Evolutionary conservation across 2,113 vertebrate species (phyloP).

Genomic region (Labeo rohita): DNA sequence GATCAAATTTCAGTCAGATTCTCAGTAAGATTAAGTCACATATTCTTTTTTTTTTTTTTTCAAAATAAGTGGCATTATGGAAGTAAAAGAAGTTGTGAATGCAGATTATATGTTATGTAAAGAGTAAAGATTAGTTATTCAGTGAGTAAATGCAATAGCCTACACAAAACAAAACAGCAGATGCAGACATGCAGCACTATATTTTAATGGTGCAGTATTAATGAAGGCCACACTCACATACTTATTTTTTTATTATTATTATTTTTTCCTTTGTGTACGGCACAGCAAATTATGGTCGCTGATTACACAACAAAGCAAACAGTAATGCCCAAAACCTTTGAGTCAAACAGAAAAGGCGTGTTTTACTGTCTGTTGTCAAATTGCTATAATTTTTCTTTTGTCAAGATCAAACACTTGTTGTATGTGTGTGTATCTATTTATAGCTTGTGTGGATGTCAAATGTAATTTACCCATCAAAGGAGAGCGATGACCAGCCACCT

Average conservation of each 20-base stretch:
- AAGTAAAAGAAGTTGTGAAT: too few relatives aligned
- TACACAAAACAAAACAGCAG: too few relatives aligned
- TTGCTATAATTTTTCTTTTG: neutral
- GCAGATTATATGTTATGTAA: too few relatives aligned
- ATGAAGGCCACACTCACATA: neutral
- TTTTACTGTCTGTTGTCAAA: neutral
- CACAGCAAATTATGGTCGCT: neutral
- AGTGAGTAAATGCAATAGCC: neutral
- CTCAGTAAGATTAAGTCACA: neutral
- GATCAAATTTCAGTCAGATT: neutral
- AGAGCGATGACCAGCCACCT: conserved; percentile 52
- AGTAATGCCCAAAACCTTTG: neutral
- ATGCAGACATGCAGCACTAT: neutral
- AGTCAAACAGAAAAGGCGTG: neutral
- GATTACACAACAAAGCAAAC: neutral
- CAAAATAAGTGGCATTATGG: neutral
- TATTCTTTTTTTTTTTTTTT: too few relatives aligned
- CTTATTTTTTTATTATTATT: too few relatives aligned
- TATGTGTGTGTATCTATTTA: conserved; percentile 42
- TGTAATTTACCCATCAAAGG: conserved; percentile 58
- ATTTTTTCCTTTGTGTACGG: neutral
- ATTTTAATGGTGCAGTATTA: neutral
- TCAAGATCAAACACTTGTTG: conserved; percentile 17
- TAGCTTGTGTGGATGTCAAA: conserved; percentile 51
- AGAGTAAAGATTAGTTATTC: neutral